Percentiles rank a stretch among this genome's conserved stretches.
Conservation (phyloP, 2,888 invertebrate genomes). For the Dastarcus helophoroides region DNA sequence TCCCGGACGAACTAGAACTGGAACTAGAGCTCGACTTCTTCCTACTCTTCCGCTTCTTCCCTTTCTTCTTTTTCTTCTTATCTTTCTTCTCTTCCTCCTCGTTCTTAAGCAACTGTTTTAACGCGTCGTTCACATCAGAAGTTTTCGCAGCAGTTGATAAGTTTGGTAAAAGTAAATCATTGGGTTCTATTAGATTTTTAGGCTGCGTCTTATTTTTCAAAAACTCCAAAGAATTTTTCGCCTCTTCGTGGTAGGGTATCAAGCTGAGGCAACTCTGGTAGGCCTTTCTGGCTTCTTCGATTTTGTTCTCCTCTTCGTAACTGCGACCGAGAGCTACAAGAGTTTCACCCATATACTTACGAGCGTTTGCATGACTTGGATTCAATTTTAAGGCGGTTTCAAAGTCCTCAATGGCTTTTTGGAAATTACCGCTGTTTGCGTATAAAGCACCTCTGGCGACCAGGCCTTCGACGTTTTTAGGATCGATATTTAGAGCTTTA, state of each 20-base stretch:
- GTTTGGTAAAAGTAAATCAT: slow-evolving; percentile 50
- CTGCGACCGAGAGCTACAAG: slow-evolving; percentile 79
- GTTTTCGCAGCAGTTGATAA: slow-evolving; percentile 40
- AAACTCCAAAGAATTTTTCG: slow-evolving; percentile 71
- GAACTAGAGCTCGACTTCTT: slow-evolving; percentile 44
- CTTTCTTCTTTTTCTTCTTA: slow-evolving; percentile 53
- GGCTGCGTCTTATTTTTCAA: slow-evolving; percentile 55
- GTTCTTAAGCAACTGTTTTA: slow-evolving; percentile 48
- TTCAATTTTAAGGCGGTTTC: slow-evolving; percentile 82
- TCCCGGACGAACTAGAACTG: slow-evolving; percentile 36
- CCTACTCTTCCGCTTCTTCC: slow-evolving; percentile 52
- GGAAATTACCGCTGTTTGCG: slow-evolving; percentile 88
- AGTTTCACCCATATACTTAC: slow-evolving; percentile 90
- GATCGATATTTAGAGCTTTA: slow-evolving; percentile 85
- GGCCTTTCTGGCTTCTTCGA: slow-evolving; percentile 72
- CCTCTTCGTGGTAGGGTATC: slow-evolving; percentile 79
- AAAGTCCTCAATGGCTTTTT: slow-evolving; percentile 89
- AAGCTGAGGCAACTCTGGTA: slow-evolving; percentile 75
- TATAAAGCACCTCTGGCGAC: slow-evolving; percentile 86
- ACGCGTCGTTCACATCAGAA: slow-evolving; percentile 53
- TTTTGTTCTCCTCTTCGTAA: slow-evolving; percentile 77
- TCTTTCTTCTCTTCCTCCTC: slow-evolving; percentile 46
- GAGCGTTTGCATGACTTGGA: slow-evolving; percentile 83
- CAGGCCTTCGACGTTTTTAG: slow-evolving; percentile 82
- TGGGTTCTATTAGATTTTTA: slow-evolving; percentile 53